These are phyloP conservation scores for Panthera leo DNA, from an alignment of 2,113 vertebrate species.

Conservation along the genomic window DNA sequence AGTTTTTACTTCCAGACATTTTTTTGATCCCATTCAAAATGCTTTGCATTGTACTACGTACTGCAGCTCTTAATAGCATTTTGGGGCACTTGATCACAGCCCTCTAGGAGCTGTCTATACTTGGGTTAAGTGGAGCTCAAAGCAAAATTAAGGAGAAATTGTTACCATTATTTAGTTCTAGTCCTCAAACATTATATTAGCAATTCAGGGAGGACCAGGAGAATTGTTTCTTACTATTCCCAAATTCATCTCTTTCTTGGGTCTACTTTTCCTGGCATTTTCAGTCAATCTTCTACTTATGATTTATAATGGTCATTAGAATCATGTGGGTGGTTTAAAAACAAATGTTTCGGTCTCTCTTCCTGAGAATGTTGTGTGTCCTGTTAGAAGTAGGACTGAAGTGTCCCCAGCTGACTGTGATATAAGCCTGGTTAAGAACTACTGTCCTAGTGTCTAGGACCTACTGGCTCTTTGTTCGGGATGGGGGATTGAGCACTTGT, in stretches of 20 bases:
- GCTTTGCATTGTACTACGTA: neutral
- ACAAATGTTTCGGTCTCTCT: neutral
- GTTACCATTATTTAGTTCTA: neutral
- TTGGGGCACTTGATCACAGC: neutral
- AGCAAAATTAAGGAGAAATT: constrained; percentile 21
- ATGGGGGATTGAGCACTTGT: neutral
- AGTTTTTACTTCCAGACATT: constrained; percentile 23
- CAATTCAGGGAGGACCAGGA: neutral
- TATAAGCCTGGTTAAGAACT: neutral
- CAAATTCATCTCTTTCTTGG: neutral
- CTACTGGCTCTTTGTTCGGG: neutral
- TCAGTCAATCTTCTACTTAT: neutral
- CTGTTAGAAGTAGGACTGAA: neutral
- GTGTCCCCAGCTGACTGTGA: neutral
- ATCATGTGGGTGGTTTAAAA: constrained; percentile 34
- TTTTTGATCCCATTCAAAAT: constrained; percentile 38
- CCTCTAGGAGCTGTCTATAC: neutral
- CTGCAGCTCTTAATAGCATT: neutral
- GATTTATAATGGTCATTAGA: constrained; percentile 24
- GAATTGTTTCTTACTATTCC: constrained; percentile 35
- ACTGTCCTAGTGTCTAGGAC: neutral
- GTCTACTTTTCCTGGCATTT: neutral
- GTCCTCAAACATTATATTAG: constrained; percentile 8
- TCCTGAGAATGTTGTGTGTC: constrained; percentile 2
- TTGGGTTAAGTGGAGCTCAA: constrained; percentile 31